Evolutionary conservation across 2,888 invertebrate species (phyloP).

Genomic region (Thereva nobilitata): DNA sequence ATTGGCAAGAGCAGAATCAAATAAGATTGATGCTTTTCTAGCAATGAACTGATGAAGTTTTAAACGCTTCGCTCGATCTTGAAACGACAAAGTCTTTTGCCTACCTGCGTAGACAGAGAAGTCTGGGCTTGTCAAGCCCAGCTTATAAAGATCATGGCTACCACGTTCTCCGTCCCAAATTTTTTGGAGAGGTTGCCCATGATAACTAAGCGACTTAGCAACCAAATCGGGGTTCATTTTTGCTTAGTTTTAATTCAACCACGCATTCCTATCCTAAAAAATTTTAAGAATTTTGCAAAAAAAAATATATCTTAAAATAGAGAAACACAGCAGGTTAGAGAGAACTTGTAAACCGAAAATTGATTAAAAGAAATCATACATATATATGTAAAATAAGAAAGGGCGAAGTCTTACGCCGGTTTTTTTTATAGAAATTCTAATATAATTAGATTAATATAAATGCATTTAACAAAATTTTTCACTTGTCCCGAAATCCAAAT

Average conservation of each 20-base stretch:
- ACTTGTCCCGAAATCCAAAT: too few relatives aligned
- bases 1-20: constrained; percentile 63
- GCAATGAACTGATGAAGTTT: constrained; percentile 87
- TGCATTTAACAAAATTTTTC: too few relatives aligned
- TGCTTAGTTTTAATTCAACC: not conserved
- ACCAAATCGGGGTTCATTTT: constrained; percentile 58
- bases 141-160: constrained; percentile 71
- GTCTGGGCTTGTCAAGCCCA: constrained; percentile 67
- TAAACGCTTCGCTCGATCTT: constrained; percentile 79
- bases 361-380: too few relatives aligned
- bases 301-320: too few relatives aligned
- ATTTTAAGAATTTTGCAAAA: too few relatives aligned
- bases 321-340: too few relatives aligned
- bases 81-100: constrained; percentile 80
- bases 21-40: constrained; percentile 79
- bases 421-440: too few relatives aligned
- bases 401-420: too few relatives aligned
- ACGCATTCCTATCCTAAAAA: too few relatives aligned
- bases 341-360: too few relatives aligned
- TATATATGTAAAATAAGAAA: too few relatives aligned
- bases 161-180: constrained; percentile 85
- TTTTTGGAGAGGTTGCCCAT: constrained; percentile 85
- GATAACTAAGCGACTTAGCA: constrained; percentile 77
- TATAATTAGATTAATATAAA: too few relatives aligned
- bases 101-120: constrained; percentile 77